Percentiles rank a stretch among this genome's conserved stretches.
phyloP scores from a whole-genome alignment of 2,113 vertebrate species.

The Corythoichthys intestinalis region DNA sequence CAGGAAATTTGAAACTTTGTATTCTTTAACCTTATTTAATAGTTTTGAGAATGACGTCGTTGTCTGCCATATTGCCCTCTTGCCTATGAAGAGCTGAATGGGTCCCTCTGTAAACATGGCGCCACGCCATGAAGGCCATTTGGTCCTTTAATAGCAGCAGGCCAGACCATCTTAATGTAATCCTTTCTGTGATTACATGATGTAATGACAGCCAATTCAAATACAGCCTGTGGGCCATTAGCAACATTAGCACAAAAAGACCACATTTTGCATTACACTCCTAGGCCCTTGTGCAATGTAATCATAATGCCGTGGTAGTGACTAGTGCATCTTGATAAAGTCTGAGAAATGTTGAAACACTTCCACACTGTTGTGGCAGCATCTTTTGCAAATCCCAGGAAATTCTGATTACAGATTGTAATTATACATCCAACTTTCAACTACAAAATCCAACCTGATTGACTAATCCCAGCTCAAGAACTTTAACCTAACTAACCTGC shows the following conservation, averaged over 20 bases:
- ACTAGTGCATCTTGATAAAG: conserved; percentile 24
- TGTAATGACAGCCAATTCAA: conserved; percentile 71
- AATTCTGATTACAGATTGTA: conserved; percentile 16
- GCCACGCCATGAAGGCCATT: conserved; percentile 53
- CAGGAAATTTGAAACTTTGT: not conserved
- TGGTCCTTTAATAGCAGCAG: conserved; percentile 58
- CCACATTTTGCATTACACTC: conserved; percentile 47
- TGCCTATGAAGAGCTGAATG: conserved; percentile 23
- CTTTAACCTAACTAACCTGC: conserved; percentile 6
- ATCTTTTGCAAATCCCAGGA: conserved; percentile 26
- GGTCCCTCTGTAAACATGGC: conserved; percentile 42
- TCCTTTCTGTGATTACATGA: conserved; percentile 66
- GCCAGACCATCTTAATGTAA: conserved; percentile 57
- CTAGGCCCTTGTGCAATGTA: not conserved
- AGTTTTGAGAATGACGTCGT: conserved; percentile 47
- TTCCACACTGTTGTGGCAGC: conserved; percentile 31
- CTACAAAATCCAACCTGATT: conserved; percentile 31
- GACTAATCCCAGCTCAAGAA: conserved; percentile 31
- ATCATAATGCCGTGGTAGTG: not conserved
- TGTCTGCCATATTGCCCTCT: conserved; percentile 34
- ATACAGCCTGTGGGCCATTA: conserved; percentile 71
- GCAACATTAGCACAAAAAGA: conserved; percentile 42
- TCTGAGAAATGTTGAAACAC: conserved; percentile 47
- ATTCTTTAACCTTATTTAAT: conserved; percentile 13
- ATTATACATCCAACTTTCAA: conserved; percentile 11